These are phyloP conservation scores for Scrobipalpa atriplicella DNA, from an alignment of 2,888 invertebrate genomes.

Conservation along the genomic window DNA sequence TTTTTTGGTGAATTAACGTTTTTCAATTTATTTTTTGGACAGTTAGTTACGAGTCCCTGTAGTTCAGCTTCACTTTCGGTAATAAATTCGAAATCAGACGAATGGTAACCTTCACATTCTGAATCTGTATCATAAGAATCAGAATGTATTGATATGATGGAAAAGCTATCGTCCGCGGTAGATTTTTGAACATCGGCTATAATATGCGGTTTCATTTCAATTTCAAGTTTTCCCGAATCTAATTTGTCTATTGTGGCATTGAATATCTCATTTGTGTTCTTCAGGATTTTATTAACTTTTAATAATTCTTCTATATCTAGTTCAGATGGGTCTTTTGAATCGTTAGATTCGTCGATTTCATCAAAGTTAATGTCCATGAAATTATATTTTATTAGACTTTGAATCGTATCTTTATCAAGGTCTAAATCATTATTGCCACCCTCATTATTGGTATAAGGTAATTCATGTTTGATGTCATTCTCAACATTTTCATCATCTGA, in stretches of 20 bases:
- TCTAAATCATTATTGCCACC: too few species aligned
- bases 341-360: not conserved
- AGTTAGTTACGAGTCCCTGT: conserved; percentile 40
- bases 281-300: not conserved
- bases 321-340: not conserved
- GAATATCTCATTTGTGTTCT: not conserved
- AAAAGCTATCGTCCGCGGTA: not conserved
- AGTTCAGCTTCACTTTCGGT: conserved; percentile 59
- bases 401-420: not conserved
- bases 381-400: not conserved
- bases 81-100: conserved; percentile 72
- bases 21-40: not conserved
- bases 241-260: not conserved
- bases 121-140: conserved; percentile 31
- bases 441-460: too few species aligned
- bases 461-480: too few species aligned
- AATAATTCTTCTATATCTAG: not conserved
- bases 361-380: not conserved
- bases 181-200: not conserved
- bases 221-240: conserved; percentile 1
- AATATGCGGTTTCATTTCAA: not conserved
- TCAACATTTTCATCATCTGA: too few species aligned
- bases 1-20: not conserved
- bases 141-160: not conserved
- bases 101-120: conserved; percentile 52